phyloP scores from a whole-genome alignment of 2,888 invertebrate species.

The Beris morrisii region DNA sequence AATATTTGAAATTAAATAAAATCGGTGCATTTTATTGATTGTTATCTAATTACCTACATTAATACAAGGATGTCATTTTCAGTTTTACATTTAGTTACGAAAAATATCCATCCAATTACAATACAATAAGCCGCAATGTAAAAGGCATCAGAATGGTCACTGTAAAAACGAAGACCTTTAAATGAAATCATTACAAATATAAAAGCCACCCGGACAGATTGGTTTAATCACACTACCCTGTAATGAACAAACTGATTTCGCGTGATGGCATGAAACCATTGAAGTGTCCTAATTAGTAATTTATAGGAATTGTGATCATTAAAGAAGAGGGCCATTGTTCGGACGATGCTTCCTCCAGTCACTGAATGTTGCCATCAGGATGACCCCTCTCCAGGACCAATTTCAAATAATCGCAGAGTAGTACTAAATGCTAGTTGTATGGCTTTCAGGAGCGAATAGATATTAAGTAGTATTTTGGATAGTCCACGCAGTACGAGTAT shows the following conservation, averaged over 20 bases:
- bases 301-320: conserved; percentile 24
- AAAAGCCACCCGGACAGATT: conserved; percentile 2
- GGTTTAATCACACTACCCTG: neutral
- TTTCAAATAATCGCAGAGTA: conserved; percentile 19
- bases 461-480: conserved; percentile 3
- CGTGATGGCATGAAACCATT: conserved; percentile 33
- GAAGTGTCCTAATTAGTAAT: conserved; percentile 35
- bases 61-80: no score
- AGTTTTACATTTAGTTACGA: no score
- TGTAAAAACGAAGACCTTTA: conserved; percentile 8
- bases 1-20: no score
- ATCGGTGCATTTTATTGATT: no score
- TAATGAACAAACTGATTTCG: conserved; percentile 10
- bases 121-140: no score
- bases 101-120: no score
- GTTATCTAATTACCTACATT: no score
- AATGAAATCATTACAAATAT: conserved; percentile 10
- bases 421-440: conserved; percentile 5
- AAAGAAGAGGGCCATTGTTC: neutral
- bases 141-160: no score
- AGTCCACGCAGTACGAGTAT: neutral
- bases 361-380: neutral
- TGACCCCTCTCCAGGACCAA: conserved; percentile 7
- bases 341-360: no score
- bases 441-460: neutral